Percentiles rank a stretch among this genome's conserved stretches.
Evolutionary conservation across 2,888 invertebrate genomes (phyloP).

Genomic region (Bombylius discolor): DNA sequence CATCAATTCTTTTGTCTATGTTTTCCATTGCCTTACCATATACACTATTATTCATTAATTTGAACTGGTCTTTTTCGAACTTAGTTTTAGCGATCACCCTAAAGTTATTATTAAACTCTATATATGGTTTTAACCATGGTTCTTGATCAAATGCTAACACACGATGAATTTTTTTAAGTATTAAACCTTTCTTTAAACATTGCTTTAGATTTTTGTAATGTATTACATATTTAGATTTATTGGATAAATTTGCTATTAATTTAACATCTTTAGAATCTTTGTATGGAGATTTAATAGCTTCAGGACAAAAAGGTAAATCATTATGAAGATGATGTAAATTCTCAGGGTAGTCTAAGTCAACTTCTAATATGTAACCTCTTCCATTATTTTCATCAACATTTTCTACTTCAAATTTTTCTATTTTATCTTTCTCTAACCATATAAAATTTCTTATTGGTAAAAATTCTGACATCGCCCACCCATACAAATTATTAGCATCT

Average conservation of each 20-base stretch:
- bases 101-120: slow-evolving; percentile 11
- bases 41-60: slow-evolving; percentile 11
- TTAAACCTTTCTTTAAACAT: slow-evolving; percentile 21
- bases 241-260: slow-evolving; percentile 17
- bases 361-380: too few species aligned
- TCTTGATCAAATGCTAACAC: slow-evolving; percentile 21
- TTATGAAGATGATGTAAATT: not conserved
- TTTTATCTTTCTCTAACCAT: too few species aligned
- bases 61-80: too few species aligned
- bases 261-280: slow-evolving; percentile 8
- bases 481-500: too few species aligned
- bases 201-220: slow-evolving; percentile 22
- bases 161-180: slow-evolving; percentile 20
- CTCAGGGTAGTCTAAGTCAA: too few species aligned
- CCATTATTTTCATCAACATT: too few species aligned
- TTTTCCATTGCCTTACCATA: too few species aligned
- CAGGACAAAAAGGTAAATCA: slow-evolving; percentile 1
- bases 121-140: slow-evolving; percentile 19
- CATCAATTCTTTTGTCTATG: too few species aligned
- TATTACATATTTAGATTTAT: slow-evolving; percentile 21
- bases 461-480: too few species aligned
- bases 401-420: too few species aligned
- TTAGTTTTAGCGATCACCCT: slow-evolving; percentile 4
- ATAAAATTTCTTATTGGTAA: too few species aligned
- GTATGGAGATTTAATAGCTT: not conserved